Conservation (phyloP, 2,113 vertebrate genomes). For the Gavia stellata region DNA sequence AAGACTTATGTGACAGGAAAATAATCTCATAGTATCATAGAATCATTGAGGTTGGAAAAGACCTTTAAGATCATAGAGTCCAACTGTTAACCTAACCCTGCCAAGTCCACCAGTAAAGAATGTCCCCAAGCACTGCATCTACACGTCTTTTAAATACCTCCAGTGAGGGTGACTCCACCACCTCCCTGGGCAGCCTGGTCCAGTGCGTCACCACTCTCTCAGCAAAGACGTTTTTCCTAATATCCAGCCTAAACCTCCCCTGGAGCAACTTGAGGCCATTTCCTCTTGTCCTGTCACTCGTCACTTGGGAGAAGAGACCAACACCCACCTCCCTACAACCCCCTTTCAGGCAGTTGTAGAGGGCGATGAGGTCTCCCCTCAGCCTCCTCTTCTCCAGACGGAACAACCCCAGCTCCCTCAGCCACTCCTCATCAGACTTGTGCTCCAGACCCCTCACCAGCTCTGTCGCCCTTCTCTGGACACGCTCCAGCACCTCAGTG, state of each 20-base stretch:
- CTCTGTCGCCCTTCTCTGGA: background rate
- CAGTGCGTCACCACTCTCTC: fast-evolving
- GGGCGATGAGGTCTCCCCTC: background rate
- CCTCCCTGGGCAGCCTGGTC: background rate
- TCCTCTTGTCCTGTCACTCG: background rate
- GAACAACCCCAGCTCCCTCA: background rate
- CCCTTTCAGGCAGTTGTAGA: background rate
- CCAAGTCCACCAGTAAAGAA: background rate
- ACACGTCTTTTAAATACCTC: background rate
- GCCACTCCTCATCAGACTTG: background rate
- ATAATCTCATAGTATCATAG: background rate
- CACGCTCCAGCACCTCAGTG: background rate
- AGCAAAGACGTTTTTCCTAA: background rate
- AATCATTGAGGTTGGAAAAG: background rate
- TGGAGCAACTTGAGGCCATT: background rate
- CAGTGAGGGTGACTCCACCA: background rate
- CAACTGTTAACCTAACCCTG: background rate
- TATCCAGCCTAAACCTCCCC: background rate
- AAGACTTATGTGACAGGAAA: background rate
- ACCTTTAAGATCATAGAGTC: background rate
- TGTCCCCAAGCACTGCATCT: background rate
- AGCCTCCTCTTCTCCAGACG: background rate
- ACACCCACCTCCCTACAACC: background rate
- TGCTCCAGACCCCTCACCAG: background rate
- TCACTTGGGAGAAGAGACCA: background rate